Percentiles rank a stretch among this genome's conserved stretches.
These are phyloP conservation scores for Orchesella flavescens DNA, from an alignment of 2,888 invertebrate genomes.

Conservation along the genomic window DNA sequence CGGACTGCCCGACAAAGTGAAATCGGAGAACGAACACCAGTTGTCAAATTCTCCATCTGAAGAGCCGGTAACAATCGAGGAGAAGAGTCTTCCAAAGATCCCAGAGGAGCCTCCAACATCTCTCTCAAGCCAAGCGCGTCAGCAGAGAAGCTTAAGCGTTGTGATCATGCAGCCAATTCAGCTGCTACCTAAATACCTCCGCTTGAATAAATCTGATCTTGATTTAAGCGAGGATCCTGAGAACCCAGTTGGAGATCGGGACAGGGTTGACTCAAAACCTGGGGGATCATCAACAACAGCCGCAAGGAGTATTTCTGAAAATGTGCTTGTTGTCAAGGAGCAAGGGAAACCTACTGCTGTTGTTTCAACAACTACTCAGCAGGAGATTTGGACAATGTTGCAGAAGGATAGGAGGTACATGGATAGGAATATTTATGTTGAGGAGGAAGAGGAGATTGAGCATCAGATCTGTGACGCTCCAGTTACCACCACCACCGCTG, in stretches of 20 bases:
- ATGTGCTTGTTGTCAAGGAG: conserved; percentile 40
- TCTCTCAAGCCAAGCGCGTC: neutral
- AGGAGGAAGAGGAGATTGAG: conserved; percentile 71
- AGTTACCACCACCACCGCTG: conserved; percentile 73
- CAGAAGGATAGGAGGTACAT: conserved; percentile 71
- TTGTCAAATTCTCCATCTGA: conserved; percentile 60
- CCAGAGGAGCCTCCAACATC: conserved; percentile 55
- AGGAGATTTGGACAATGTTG: conserved; percentile 71
- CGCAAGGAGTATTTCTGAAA: neutral
- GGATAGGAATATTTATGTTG: conserved; percentile 65
- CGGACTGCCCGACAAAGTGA: neutral
- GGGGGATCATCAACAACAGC: too few relatives aligned
- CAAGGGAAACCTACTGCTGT: conserved; percentile 3
- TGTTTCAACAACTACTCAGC: conserved; percentile 68
- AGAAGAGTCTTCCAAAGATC: conserved; percentile 68
- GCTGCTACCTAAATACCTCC: conserved; percentile 49
- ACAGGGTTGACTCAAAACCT: neutral
- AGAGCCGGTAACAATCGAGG: conserved; percentile 65
- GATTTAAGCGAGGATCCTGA: conserved; percentile 37
- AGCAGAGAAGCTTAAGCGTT: conserved; percentile 29
- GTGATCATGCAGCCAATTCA: conserved; percentile 57
- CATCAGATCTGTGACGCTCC: too few relatives aligned
- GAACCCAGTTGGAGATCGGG: neutral
- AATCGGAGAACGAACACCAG: conserved; percentile 9
- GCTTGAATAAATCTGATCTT: conserved; percentile 63